phyloP scores from a whole-genome alignment of 1,140 invertebrate genomes.

The Drosophila malerkotliana region DNA sequence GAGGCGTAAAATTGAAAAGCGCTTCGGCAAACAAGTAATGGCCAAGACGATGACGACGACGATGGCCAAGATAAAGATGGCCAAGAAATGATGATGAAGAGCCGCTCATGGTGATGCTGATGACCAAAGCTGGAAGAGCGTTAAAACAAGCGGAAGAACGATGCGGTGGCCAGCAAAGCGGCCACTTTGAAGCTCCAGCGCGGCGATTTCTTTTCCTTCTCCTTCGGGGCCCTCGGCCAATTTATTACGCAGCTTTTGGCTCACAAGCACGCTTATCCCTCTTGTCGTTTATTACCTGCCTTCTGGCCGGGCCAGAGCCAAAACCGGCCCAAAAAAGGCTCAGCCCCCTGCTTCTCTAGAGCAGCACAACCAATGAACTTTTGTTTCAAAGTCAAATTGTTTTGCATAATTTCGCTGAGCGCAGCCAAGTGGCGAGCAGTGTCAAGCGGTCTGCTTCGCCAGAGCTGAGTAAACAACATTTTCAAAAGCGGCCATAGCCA shows the following conservation, averaged over 20 bases:
- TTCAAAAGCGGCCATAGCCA: too few species aligned
- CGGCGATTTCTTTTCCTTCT: slow-evolving; percentile 23
- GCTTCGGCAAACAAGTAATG: slow-evolving; percentile 69
- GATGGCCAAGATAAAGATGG: slow-evolving; percentile 19
- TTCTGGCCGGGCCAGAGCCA: background rate
- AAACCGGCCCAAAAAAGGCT: background rate
- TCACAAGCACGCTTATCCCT: slow-evolving; percentile 32
- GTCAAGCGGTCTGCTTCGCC: slow-evolving; percentile 58
- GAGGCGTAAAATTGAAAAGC: slow-evolving; percentile 82
- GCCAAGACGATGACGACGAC: slow-evolving; percentile 9
- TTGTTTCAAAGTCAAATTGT: slow-evolving; percentile 79
- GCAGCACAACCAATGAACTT: slow-evolving; percentile 49
- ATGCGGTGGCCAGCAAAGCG: slow-evolving; percentile 36
- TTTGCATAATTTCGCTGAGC: slow-evolving; percentile 69
- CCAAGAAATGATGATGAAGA: slow-evolving; percentile 7
- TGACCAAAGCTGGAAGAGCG: slow-evolving; percentile 14
- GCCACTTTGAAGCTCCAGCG: slow-evolving; percentile 32
- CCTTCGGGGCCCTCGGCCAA: slow-evolving; percentile 35
- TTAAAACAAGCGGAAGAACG: slow-evolving; percentile 63
- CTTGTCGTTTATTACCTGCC: slow-evolving; percentile 44
- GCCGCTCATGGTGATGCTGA: slow-evolving; percentile 26
- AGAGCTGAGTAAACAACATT: slow-evolving; percentile 6
- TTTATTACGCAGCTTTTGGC: slow-evolving; percentile 74
- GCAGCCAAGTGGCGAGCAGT: slow-evolving; percentile 74
- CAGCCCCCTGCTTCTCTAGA: slow-evolving; percentile 1